phyloP scores from a whole-genome alignment of 2,113 vertebrate genomes.

The Lampris megalopsis region DNA sequence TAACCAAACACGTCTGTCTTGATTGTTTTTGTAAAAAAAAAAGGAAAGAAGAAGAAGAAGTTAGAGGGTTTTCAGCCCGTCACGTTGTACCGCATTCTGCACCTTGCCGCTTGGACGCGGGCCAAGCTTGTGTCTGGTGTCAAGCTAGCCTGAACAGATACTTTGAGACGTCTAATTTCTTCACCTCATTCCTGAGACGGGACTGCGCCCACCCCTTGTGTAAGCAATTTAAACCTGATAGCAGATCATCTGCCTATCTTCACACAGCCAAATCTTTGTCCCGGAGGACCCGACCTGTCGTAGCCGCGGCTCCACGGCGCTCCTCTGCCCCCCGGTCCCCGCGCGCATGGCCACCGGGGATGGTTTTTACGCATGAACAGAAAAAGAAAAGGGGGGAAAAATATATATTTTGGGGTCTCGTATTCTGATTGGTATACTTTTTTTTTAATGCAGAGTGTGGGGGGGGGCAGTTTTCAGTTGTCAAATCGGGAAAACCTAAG shows the following conservation, averaged over 20 bases:
- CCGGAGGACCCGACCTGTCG: too few relatives aligned
- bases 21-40: constrained; percentile 30
- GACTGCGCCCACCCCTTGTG: constrained; percentile 75
- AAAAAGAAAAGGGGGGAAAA: too few relatives aligned
- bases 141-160: constrained; percentile 84
- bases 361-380: constrained; percentile 48
- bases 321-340: too few relatives aligned
- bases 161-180: constrained; percentile 79
- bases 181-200: constrained; percentile 79
- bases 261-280: constrained; percentile 45
- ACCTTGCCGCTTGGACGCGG: constrained; percentile 69
- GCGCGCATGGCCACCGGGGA: not conserved
- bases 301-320: too few relatives aligned
- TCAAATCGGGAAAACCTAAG: not conserved
- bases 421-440: too few relatives aligned
- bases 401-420: too few relatives aligned
- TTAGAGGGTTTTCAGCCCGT: constrained; percentile 15
- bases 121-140: constrained; percentile 78
- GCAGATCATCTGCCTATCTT: constrained; percentile 65
- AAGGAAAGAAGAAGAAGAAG: too few relatives aligned
- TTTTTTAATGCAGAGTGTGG: not conserved
- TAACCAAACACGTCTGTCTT: not conserved
- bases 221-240: constrained; percentile 78
- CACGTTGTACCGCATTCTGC: constrained; percentile 56
- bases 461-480: not conserved